phyloP scores from a whole-genome alignment of 2,888 invertebrate genomes.

The Agrotis clavis region DNA sequence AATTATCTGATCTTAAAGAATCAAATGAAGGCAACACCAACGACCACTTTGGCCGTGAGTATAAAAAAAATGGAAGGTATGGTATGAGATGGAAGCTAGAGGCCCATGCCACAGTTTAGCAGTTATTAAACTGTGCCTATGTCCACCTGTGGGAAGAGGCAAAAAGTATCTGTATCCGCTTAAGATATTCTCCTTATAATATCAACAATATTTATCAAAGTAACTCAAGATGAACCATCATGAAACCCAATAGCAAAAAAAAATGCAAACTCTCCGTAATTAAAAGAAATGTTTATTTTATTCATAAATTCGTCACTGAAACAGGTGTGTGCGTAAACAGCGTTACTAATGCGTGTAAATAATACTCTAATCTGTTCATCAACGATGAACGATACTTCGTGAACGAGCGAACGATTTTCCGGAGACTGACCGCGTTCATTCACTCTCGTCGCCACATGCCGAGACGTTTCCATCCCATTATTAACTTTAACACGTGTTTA shows the following conservation, averaged over 20 bases:
- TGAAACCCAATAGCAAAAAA: no score
- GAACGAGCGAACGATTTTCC: constrained; percentile 83
- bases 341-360: constrained; percentile 78
- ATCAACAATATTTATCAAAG: no score
- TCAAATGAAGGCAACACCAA: no score
- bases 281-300: constrained; percentile 10
- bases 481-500: constrained; percentile 33
- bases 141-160: no score
- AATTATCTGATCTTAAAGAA: no score
- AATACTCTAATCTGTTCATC: constrained; percentile 80
- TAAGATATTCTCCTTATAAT: no score
- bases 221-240: no score
- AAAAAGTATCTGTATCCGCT: neutral
- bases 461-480: constrained; percentile 66
- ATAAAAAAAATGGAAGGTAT: no score
- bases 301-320: constrained; percentile 21
- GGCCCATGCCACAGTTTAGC: no score
- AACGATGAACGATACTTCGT: constrained; percentile 73
- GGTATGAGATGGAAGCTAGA: no score
- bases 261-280: neutral
- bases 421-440: constrained; percentile 76
- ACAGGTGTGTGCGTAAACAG: constrained; percentile 67
- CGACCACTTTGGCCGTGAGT: no score
- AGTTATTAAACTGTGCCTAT: no score
- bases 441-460: constrained; percentile 67